Conservation (phyloP, 2,888 invertebrate species). For the Platycheirus rosarum region DNA sequence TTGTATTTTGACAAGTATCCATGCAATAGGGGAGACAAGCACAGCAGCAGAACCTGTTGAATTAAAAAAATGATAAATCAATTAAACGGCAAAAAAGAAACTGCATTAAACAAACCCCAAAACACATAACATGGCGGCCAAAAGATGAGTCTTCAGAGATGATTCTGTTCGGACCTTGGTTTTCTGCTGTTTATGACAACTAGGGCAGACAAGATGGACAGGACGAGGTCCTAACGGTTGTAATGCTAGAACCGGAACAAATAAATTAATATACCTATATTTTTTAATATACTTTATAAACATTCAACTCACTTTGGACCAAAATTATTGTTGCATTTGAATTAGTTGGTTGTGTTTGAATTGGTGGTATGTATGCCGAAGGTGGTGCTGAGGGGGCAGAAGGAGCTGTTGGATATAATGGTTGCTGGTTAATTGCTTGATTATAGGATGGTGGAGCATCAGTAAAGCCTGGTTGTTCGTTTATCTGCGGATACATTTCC, state of each 20-base stretch:
- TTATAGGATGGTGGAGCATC: conserved; percentile 46
- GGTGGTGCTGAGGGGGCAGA: conserved; percentile 11
- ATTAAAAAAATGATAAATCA: conserved; percentile 1
- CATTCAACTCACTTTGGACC: conserved; percentile 44
- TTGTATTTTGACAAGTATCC: conserved; percentile 78
- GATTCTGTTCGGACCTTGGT: conserved; percentile 74
- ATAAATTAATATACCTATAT: not conserved
- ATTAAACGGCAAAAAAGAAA: no score
- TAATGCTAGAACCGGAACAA: conserved; percentile 4
- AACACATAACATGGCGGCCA: conserved; percentile 75
- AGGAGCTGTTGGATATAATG: conserved; percentile 14
- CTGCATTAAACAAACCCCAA: conserved; percentile 45
- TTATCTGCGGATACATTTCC: conserved; percentile 27
- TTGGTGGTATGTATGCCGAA: not conserved
- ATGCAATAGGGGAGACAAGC: conserved; percentile 78
- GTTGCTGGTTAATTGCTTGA: conserved; percentile 2
- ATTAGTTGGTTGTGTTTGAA: not conserved
- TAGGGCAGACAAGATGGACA: conserved; percentile 75
- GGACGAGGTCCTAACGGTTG: conserved; percentile 59
- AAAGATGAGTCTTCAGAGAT: conserved; percentile 77
- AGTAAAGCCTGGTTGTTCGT: not conserved
- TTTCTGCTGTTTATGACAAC: conserved; percentile 75
- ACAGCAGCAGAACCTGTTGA: conserved; percentile 76
- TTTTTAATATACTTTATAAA: not conserved
- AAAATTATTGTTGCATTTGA: conserved; percentile 7